Evolutionary conservation across 2,113 vertebrate species (phyloP).

Genomic region (Odontophorus gujanensis): DNA sequence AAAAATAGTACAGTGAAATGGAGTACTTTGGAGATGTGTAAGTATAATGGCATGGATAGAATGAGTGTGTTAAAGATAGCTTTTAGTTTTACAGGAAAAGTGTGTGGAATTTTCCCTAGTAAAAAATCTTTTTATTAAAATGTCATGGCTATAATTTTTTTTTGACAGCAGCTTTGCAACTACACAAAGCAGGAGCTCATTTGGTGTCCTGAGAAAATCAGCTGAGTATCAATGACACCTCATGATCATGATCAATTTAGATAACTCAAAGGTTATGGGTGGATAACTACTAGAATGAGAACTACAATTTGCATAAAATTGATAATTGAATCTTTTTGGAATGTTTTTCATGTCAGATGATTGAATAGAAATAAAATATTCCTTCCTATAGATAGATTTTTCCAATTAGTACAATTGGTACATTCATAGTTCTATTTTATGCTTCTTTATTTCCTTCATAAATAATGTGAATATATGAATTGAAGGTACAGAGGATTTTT

Average conservation of each 20-base stretch:
- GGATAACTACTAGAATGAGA: background rate
- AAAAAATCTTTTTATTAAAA: background rate
- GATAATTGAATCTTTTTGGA: background rate
- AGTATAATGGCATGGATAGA: background rate
- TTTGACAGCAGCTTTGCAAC: background rate
- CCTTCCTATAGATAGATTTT: background rate
- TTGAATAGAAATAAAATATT: background rate
- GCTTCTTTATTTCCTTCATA: background rate
- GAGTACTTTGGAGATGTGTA: background rate
- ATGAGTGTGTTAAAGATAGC: background rate
- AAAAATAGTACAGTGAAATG: background rate
- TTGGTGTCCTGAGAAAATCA: background rate
- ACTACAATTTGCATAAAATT: background rate
- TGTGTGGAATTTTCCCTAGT: background rate
- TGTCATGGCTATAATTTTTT: background rate
- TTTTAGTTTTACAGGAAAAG: constrained; percentile 8
- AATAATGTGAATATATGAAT: background rate
- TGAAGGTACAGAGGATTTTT: background rate
- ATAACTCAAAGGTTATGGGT: background rate
- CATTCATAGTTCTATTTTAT: background rate
- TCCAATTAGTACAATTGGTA: background rate
- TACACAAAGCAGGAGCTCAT: background rate
- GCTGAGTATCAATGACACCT: background rate
- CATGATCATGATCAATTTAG: background rate
- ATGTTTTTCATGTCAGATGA: background rate